These are phyloP conservation scores for Chouioia cunea DNA, from an alignment of 2,888 invertebrate genomes.

Conservation along the genomic window DNA sequence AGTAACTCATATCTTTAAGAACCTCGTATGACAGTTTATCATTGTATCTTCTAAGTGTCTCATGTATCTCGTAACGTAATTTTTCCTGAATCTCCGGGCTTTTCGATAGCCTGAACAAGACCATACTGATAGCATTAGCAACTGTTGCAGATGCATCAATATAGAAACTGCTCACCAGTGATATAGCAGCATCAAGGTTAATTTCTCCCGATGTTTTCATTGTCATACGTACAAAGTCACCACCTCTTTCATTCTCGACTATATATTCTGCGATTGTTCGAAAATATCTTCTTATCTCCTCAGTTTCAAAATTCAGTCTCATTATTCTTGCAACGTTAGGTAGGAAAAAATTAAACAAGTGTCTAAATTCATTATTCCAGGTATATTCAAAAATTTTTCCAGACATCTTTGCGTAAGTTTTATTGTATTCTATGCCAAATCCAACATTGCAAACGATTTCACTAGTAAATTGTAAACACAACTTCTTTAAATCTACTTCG, in stretches of 20 bases:
- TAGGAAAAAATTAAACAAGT: constrained; percentile 42
- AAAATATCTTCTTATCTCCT: constrained; percentile 53
- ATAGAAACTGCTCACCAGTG: constrained; percentile 70
- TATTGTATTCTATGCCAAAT: constrained; percentile 53
- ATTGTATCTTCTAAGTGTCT: constrained; percentile 59
- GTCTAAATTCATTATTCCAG: constrained; percentile 50
- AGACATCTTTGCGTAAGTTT: constrained; percentile 47
- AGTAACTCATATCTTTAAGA: constrained; percentile 69
- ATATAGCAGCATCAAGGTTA: constrained; percentile 60
- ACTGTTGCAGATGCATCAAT: constrained; percentile 72
- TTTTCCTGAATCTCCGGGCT: constrained; percentile 68
- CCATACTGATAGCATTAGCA: constrained; percentile 68
- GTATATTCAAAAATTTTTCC: constrained; percentile 46
- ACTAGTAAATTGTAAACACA: constrained; percentile 53
- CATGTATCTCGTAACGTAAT: constrained; percentile 68
- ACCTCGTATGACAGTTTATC: constrained; percentile 68
- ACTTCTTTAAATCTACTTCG: constrained; percentile 51
- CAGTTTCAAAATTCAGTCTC: constrained; percentile 45
- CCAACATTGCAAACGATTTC: constrained; percentile 55
- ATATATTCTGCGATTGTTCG: constrained; percentile 50
- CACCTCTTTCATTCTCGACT: constrained; percentile 55
- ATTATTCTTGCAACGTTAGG: constrained; percentile 47
- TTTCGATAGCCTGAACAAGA: constrained; percentile 68
- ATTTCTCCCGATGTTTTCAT: constrained; percentile 50
- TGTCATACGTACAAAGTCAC: constrained; percentile 65